These are phyloP conservation scores for Dromas ardeola DNA, from an alignment of 2,113 vertebrate species.

Conservation along the genomic window DNA sequence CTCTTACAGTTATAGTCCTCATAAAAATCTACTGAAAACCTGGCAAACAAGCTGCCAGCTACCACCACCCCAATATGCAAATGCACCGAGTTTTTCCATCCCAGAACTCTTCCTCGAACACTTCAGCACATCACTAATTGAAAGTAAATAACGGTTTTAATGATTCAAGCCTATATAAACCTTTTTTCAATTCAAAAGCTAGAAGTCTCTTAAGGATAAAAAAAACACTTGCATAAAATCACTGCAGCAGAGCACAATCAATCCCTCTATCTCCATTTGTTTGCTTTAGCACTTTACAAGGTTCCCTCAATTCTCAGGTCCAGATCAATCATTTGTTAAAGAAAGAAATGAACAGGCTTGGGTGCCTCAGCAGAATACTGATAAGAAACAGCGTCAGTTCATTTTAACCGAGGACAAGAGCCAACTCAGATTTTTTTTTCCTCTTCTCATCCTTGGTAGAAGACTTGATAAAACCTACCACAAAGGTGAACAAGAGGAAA, in stretches of 20 bases:
- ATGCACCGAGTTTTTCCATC: not conserved
- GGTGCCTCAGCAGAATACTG: conserved; percentile 54
- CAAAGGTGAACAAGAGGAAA: not conserved
- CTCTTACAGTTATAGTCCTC: not conserved
- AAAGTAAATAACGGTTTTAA: conserved; percentile 61
- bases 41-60: not conserved
- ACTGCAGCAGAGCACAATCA: conserved; percentile 52
- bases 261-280: conserved; percentile 59
- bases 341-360: conserved; percentile 42
- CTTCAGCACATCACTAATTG: conserved; percentile 34
- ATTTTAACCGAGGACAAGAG: conserved; percentile 27
- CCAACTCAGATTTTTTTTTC: not conserved
- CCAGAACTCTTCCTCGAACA: not conserved
- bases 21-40: not conserved
- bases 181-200: conserved; percentile 24
- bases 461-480: not conserved
- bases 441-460: not conserved
- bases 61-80: not conserved
- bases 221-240: conserved; percentile 66
- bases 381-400: conserved; percentile 38
- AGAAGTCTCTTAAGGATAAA: conserved; percentile 42
- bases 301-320: conserved; percentile 48
- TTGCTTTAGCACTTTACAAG: conserved; percentile 64
- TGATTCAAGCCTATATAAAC: conserved; percentile 37
- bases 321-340: conserved; percentile 71